These are phyloP conservation scores for Hexactinellida sp. DNA, from an alignment of 37 sponge, comb jelly and placozoan genomes.

Conservation along the genomic window DNA sequence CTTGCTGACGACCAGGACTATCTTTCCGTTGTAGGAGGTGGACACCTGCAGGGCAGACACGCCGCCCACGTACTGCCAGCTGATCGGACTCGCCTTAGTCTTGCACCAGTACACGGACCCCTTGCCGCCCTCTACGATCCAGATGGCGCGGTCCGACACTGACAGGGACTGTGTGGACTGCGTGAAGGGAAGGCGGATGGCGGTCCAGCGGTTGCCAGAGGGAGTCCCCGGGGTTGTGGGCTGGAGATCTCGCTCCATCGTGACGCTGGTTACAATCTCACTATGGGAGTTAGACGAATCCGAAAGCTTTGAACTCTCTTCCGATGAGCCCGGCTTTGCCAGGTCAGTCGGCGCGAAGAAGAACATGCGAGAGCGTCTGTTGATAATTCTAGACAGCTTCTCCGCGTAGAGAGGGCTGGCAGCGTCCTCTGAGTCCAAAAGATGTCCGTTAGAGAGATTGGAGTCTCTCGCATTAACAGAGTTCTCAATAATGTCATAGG, in stretches of 20 bases:
- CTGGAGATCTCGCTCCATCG: not conserved
- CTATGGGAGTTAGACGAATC: not conserved
- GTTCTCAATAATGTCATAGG: not conserved
- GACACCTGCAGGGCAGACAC: not conserved
- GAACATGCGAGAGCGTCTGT: not conserved
- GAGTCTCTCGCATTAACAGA: not conserved
- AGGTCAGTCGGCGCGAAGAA: not conserved
- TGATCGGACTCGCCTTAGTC: not conserved
- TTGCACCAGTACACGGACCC: not conserved
- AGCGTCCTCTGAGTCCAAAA: not conserved
- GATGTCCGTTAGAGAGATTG: not conserved
- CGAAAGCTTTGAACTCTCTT: not conserved
- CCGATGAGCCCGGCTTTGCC: not conserved
- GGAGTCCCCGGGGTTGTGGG: not conserved
- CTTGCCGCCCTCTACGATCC: not conserved
- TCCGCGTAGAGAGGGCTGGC: not conserved
- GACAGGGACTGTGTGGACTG: not conserved
- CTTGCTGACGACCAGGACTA: conserved; percentile 18
- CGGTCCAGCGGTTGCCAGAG: not conserved
- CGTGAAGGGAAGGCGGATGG: not conserved
- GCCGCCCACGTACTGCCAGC: not conserved
- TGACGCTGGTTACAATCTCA: not conserved
- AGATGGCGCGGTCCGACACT: not conserved
- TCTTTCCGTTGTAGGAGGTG: not conserved
- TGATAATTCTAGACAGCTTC: conserved; percentile 2